Evolutionary conservation across 2,888 invertebrate genomes (phyloP), one percentile per base, ranked within the genome.

Genomic region (Oligia strigilis): DNA sequence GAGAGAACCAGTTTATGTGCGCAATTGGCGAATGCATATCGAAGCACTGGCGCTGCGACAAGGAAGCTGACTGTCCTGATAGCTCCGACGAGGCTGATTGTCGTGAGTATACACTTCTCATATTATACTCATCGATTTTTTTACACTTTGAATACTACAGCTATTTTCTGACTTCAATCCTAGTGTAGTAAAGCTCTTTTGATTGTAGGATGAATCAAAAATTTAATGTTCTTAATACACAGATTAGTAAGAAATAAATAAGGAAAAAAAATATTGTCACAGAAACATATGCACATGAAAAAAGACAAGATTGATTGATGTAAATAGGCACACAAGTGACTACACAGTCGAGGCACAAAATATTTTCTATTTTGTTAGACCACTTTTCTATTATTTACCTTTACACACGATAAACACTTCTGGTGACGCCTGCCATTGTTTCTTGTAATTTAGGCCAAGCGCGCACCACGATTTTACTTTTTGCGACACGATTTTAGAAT

Each of bases 71-170:
- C 91, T 99, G 98, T 88, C 97, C 97, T 1, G 98, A 98, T 91
- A 98, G 97, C 85, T 98, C 98, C 0, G 98, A 98, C 90, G 98
- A 98, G 94, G 91, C 95, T 1, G 98, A 98, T 87, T 98, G 98
- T 92, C 97, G 98, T 98, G 94, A 96, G 97, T 96, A 43, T 29
- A 46, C 36, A 49, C 46, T 65, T 66, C 66, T 19, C 9, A 46
- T 29, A 19, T 43, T 43, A 43, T 49, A 40, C 36, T 36, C 52
- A 23, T 36, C 36, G 2, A 8, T 23, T 23, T 36, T 65, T 36
- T 9, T 19, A 65, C 11, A 19, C 19, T 65, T 65, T 64, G 19
- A 36, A 17, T 19, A 64, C 1, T 36, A 17, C 64, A 60, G 60
- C 5, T 60, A 60, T 60, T 60, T n/a, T 60, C n/a, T 60, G 0